Evolutionary conservation across 2,797 vertebrate genomes (phyloP).

Genomic region (Mycteria americana): DNA sequence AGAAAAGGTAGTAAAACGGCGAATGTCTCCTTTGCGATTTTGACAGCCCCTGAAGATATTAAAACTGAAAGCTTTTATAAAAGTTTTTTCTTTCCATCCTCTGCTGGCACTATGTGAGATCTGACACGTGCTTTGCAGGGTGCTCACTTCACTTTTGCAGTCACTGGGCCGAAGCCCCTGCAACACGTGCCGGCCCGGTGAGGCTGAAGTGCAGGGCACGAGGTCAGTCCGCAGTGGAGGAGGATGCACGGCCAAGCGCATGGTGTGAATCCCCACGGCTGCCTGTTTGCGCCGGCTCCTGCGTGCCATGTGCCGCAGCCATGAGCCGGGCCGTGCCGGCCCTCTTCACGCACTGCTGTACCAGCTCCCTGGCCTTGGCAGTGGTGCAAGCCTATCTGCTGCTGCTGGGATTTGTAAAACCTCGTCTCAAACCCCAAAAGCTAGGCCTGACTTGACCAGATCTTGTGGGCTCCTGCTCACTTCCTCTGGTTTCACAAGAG

Average conservation of each 20-base stretch:
- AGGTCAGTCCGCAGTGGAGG: neutral
- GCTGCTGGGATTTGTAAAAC: neutral
- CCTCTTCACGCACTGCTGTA: accelerated
- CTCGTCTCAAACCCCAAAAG: neutral
- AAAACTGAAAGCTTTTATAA: neutral
- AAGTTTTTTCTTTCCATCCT: neutral
- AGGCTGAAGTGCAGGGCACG: accelerated
- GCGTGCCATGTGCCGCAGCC: accelerated
- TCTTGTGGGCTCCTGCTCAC: neutral
- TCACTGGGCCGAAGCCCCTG: neutral
- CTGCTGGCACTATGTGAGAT: neutral
- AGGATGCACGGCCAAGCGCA: accelerated
- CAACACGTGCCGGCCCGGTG: accelerated
- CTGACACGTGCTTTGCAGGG: neutral
- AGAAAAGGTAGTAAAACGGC: neutral
- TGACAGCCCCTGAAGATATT: neutral
- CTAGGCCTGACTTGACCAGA: neutral
- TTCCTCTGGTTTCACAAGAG: constrained; percentile 26
- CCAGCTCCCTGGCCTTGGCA: neutral
- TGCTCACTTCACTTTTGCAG: neutral
- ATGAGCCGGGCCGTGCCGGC: accelerated
- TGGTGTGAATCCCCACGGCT: accelerated
- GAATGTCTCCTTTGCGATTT: neutral
- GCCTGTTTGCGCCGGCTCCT: accelerated
- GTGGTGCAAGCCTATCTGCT: neutral